These are phyloP conservation scores for Formica selysi DNA, from an alignment of 1,140 invertebrate genomes.

Conservation along the genomic window DNA sequence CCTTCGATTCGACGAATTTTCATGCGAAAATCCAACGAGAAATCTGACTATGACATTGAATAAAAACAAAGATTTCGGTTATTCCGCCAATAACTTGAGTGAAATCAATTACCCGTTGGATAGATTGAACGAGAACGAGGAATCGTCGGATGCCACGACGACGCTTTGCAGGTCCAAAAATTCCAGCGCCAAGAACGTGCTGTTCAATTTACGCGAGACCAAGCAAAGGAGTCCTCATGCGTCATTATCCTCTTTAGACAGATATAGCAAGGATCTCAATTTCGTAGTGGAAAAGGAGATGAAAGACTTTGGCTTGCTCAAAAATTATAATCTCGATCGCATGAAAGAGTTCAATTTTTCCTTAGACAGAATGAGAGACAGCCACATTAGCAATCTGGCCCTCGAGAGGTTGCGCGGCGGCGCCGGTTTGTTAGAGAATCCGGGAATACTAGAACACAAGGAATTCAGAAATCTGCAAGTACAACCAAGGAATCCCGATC, in stretches of 20 bases:
- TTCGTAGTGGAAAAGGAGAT: constrained; percentile 73
- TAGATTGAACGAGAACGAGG: constrained; percentile 71
- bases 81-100: constrained; percentile 49
- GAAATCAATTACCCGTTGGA: constrained; percentile 72
- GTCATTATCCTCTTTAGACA: constrained; percentile 62
- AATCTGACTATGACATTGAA: constrained; percentile 72
- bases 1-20: constrained; percentile 72
- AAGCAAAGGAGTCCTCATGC: constrained; percentile 74
- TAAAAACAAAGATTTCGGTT: constrained; percentile 77
- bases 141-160: constrained; percentile 54
- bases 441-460: constrained; percentile 73
- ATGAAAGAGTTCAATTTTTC: constrained; percentile 78
- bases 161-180: constrained; percentile 71
- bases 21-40: constrained; percentile 47
- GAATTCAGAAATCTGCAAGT: constrained; percentile 79
- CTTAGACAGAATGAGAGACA: constrained; percentile 76
- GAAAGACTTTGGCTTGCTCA: constrained; percentile 77
- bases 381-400: constrained; percentile 69
- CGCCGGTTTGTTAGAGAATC: constrained; percentile 73
- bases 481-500: constrained; percentile 78
- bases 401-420: constrained; percentile 74
- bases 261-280: constrained; percentile 68
- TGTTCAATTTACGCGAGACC: constrained; percentile 75
- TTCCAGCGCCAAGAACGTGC: constrained; percentile 71
- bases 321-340: constrained; percentile 76